Base-by-base conservation (phyloP, 2,888 invertebrate species). In the Mimumesa dahlbomi region DNA sequence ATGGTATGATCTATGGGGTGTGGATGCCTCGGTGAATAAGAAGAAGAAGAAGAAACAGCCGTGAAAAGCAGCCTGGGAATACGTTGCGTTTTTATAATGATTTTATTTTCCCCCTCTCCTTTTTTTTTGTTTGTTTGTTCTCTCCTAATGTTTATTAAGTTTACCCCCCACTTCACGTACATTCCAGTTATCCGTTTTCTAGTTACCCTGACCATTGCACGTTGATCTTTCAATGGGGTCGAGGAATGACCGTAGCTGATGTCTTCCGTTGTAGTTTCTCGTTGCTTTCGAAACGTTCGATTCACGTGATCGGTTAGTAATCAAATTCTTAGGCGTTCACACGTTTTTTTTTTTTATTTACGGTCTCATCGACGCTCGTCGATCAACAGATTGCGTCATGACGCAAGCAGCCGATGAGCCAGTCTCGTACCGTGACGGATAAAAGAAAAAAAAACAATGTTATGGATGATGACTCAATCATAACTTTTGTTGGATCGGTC, bases 1-100 rank as follows among this genome's bases (percentile, higher is more conserved):
- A 0, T 96, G 96, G 96, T 96, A 96, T 85, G 96, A 96, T 90
- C 91, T 96, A 71, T 96, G 96, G 96, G 96, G 94, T 25, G 91
- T 93, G 62, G 95, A 95, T 89, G 91, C 93, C 40, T 93, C 93
- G 25, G 93, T 93, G 81, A 91, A 91, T 87, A 92, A 92, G 84
- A 92, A 91, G 71, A 88, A 89, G 68, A 87, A 87, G 76, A 86
- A 87, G 73, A 82, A 83, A 73, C 80, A 82, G 45, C 74, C 73
- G 31, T 76, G n/a, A 75, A 72, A 57, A 54, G 19, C 45, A 18
- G 2, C 16, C 2, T 4, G 16, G 7, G 18, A 16, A 5, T 16
- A n/a, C n/a, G 16, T 22, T 18, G 16, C 29, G 63, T 56, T 56
- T 46, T 42, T n/a, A n/a, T n/a, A n/a, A 42, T 50, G 11, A 59